phyloP scores from a whole-genome alignment of 2,888 invertebrate species.

The Himalopsyche tibetana region DNA sequence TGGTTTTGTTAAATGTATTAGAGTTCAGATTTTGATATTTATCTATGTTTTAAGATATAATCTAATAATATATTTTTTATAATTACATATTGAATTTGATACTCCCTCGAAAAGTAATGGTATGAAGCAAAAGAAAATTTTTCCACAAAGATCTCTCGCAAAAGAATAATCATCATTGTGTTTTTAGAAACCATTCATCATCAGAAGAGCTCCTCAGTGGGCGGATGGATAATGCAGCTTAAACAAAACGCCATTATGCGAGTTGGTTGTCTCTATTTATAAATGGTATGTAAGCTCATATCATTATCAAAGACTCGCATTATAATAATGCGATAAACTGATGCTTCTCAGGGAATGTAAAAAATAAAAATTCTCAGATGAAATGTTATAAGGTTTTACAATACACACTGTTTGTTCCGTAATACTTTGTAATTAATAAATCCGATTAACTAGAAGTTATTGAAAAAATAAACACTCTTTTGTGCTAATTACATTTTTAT shows the following conservation, averaged over 20 bases:
- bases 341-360: neutral
- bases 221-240: slow-evolving; percentile 49
- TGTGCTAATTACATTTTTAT: too few species aligned
- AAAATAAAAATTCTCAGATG: neutral
- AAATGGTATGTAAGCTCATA: slow-evolving; percentile 19
- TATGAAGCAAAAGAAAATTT: slow-evolving; percentile 14
- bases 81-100: too few species aligned
- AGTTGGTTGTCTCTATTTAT: slow-evolving; percentile 40
- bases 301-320: slow-evolving; percentile 32
- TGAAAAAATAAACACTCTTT: too few species aligned
- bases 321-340: slow-evolving; percentile 35
- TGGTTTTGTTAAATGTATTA: too few species aligned
- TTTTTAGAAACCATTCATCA: slow-evolving; percentile 53
- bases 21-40: too few species aligned
- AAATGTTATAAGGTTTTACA: too few species aligned
- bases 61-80: too few species aligned
- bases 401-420: too few species aligned
- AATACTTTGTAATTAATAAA: too few species aligned
- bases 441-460: too few species aligned
- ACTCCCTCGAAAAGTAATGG: neutral
- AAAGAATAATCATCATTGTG: slow-evolving; percentile 42
- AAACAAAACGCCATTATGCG: slow-evolving; percentile 54
- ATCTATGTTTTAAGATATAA: too few species aligned
- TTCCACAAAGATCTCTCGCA: slow-evolving; percentile 43
- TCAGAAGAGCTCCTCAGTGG: slow-evolving; percentile 41